These are phyloP conservation scores for Montipora efflorescens DNA, from an alignment of 64 coral and sea anemone genomes.

Conservation along the genomic window DNA sequence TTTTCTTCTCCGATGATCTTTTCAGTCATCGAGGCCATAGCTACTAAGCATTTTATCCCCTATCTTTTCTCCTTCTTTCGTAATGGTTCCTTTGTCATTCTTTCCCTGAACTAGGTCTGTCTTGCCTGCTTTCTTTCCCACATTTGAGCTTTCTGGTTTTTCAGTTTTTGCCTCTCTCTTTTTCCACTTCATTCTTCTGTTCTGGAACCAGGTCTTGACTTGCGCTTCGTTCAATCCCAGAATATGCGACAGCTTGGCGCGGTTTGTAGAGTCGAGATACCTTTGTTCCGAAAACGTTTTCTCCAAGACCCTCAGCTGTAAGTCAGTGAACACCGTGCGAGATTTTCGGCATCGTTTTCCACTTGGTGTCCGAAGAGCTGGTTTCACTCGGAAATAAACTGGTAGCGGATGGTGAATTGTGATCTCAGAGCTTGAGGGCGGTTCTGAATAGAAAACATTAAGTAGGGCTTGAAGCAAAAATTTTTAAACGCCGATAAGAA, in stretches of 20 bases:
- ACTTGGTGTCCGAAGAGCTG: conserved; percentile 57
- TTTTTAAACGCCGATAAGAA: background rate
- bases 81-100: background rate
- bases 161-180: conserved; percentile 47
- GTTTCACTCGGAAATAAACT: conserved; percentile 76
- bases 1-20: background rate
- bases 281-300: conserved; percentile 77
- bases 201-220: conserved; percentile 80
- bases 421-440: conserved; percentile 10
- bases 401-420: conserved; percentile 57
- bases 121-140: conserved; percentile 21
- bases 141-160: conserved; percentile 60
- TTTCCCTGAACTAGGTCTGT: background rate
- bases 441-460: conserved; percentile 29
- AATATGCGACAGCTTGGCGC: conserved; percentile 67
- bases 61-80: background rate
- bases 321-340: conserved; percentile 70
- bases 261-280: conserved; percentile 67
- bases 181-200: conserved; percentile 83
- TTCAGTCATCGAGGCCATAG: background rate
- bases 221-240: conserved; percentile 75
- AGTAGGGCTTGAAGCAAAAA: background rate
- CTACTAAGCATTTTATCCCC: background rate
- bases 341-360: conserved; percentile 78
- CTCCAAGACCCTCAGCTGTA: conserved; percentile 74